Base-by-base conservation (phyloP, 2,888 invertebrate genomes). In the Embidobia sp. region DNA sequence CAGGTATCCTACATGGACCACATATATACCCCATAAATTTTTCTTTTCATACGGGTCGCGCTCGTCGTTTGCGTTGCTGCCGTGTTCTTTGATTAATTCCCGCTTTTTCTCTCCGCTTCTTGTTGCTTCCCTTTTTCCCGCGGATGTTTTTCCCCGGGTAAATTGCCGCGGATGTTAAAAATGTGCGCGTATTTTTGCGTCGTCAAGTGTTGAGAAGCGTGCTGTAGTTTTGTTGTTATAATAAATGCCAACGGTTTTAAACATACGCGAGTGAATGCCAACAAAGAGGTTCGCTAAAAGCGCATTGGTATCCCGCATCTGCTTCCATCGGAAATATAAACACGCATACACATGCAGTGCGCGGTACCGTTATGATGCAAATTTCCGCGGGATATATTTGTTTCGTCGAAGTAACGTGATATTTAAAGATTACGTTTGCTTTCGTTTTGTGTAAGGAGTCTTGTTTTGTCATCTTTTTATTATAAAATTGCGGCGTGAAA, bases 251-350 rank as follows among this genome's bases (percentile, higher is more conserved):
- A 33, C 63, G 40, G 48, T 44, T 72, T 72, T 55, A 40, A 72
- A 48, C 63, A 55, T 63, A 63, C 55, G 63, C 61, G 55, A 64
- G 49, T 42, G 72, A 64, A 63, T 46, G 53, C 73, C 59, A 66
- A 73, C 73, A 73, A 73, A 73, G 73, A 73, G 73, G 40, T 49
- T 44, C 33, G 44, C 64, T 73, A 66, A 73, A 73, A 73, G 64
- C 73, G 48, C 72, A 73, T 73, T 53, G 63, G 72, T 57, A 73
- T 73, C 72, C 57, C 49, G 31, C 72, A 64, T 73, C 72, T 64
- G 64, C 64, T 64, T 73, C 49, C 64, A 57, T 64, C 64, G 48
- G 33, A 64, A 64, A 73, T 64, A 73, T 64, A 73, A 64, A 49
- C 64, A 49, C 44, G 18, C 13, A 63, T 16, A 57, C 26, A 61